Evolutionary conservation across 2,797 vertebrate genomes (phyloP).

Genomic region (Anguilla marmorata): DNA sequence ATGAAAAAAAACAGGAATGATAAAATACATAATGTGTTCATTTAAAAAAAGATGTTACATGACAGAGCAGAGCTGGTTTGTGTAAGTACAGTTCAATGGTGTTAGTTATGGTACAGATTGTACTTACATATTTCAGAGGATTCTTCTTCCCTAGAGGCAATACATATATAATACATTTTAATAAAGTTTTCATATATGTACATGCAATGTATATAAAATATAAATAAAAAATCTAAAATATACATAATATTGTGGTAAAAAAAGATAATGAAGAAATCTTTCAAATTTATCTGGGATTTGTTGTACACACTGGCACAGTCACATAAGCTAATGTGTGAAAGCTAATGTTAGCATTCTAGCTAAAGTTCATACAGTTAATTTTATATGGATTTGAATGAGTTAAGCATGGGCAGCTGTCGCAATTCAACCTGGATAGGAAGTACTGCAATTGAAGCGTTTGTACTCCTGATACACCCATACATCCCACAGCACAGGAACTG

Average conservation of each 20-base stretch:
- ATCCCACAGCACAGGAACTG: neutral
- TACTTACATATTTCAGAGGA: conserved; percentile 12
- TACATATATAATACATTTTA: neutral
- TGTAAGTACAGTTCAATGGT: neutral
- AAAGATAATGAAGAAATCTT: neutral
- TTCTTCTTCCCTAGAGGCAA: conserved; percentile 16
- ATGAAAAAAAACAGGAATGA: neutral
- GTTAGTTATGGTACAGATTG: neutral
- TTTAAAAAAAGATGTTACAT: neutral
- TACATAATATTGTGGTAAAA: too few relatives aligned
- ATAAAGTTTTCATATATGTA: too few relatives aligned
- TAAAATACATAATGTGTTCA: neutral
- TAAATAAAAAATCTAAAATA: neutral
- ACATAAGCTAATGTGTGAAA: neutral
- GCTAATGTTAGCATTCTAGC: neutral
- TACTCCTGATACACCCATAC: neutral
- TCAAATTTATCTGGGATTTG: neutral
- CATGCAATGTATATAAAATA: too few relatives aligned
- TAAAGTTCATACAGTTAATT: neutral
- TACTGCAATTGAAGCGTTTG: neutral
- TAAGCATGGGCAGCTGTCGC: neutral
- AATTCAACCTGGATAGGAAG: neutral
- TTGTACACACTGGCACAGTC: neutral
- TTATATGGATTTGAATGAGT: neutral
- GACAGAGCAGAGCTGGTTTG: neutral